Base-by-base conservation (phyloP, 2,888 invertebrate species). In the Charanyca ferruginea region DNA sequence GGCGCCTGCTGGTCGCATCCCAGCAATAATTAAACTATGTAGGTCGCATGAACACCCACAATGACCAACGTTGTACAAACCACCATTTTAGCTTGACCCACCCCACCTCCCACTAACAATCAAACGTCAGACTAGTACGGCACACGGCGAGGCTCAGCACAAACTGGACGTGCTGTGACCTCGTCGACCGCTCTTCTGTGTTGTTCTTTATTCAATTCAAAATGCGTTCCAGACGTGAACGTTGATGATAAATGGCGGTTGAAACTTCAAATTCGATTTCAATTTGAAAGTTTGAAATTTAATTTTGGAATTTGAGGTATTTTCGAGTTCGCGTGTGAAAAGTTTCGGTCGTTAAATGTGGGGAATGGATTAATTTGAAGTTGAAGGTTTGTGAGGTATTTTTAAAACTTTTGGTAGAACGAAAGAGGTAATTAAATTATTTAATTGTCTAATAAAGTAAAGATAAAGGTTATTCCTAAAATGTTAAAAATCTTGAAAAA, bases 11-110 rank as follows among this genome's bases (percentile, higher is more conserved):
- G 89, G 94, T 90, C 94, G 94, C 91, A 90, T 94, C 94, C 88
- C 87, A 90, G 89, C 90, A 92, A 92, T 92, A 92, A 94, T 94
- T 94, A 93, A 91, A 91, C 90, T 90, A 93, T 93, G 94, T 94
- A 92, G 94, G 94, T 93, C 94, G 93, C 85, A 84, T 85, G 90
- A 86, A 89, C 94, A 93, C 94, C 94, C 91, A 94, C 94, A 90
- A 89, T 87, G 89, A 84, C 85, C 86, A 85, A 84, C 89, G 87
- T 87, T 91, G 88, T 91, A 84, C 83, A 77, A 77, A 82, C 75
- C 82, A 84, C 91, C 88, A 89, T 79, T 66, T 20, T 80, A 81
- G 23, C 67, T 62, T 80, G 91, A 86, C 85, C 87, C 87, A 80
- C 85, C 86, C 83, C 83, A 79, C 86, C 87, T 87, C 88, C 85